Evolutionary conservation across 2,113 vertebrate genomes (phyloP), one percentile per base, ranked within the genome.

Genomic region (Gallinago media): DNA sequence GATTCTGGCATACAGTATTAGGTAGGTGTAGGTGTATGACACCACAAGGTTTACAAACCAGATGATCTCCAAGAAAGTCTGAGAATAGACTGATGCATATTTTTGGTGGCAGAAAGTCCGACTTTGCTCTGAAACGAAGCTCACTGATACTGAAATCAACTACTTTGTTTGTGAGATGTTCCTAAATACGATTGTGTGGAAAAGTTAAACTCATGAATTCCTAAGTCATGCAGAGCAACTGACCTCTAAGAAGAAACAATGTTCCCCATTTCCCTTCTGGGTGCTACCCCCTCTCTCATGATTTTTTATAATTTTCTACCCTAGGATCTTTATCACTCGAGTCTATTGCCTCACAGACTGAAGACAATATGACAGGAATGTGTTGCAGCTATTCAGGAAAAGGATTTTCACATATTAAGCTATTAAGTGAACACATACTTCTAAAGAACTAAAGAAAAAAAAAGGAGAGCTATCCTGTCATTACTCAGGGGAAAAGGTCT

Each of bases 1-100:
- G 16, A 84, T 55, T 71, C 27, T 79, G 36, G 36, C 42, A 86
- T 26, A 75, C 11, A 34, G 23, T 49, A 54, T 54, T 52, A 65
- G 10, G 38, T 38, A 38, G 38, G 38, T 38, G 26, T 9, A 82
- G 40, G 36, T 66, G 44, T 49, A 58, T 15, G 52, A 75, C 12
- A 58, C 9, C 42, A 50, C 27, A 62, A 61, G 36, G 47, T 21
- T 4, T 9, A 36, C 8, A 88, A 79, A 85, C 16, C 16, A 78
- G 52, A 32, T 21, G 3, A 62, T 58, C 66, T 72, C 32, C 0
- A 0, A 71, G 20, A n/a, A 92, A 75, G 38, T 21, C 23, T 62
- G 6, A 3, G 27, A 66, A 85, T 4, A 63, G 25, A 36, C 7
- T 59, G 50, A 58, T n/a, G 21, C 0, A 0, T 54, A 49, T n/a